Evolutionary conservation across 1,140 invertebrate species (phyloP).

Genomic region (Helicoverpa zea): DNA sequence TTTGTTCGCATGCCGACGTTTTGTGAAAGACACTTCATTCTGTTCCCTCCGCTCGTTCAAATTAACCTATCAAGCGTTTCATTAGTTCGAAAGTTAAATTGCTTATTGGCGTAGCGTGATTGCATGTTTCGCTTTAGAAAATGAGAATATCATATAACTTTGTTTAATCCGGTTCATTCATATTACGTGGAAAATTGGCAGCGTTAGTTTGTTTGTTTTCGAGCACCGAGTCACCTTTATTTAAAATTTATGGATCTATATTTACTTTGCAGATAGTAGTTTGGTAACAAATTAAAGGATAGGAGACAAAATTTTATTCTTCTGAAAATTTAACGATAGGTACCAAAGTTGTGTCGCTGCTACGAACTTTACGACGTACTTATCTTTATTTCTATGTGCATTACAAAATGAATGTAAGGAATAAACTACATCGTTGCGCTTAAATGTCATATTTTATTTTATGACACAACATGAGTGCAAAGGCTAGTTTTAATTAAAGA

Average conservation of each 20-base stretch:
- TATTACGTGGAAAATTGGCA: conserved; percentile 18
- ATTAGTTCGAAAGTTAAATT: conserved; percentile 41
- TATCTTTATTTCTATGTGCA: not conserved
- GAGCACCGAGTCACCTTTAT: conserved; percentile 8
- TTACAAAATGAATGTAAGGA: not conserved
- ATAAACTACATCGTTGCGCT: conserved; percentile 1
- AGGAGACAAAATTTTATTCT: conserved; percentile 15
- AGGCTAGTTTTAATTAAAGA: not conserved
- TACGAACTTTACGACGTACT: conserved; percentile 33
- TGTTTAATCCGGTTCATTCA: conserved; percentile 7
- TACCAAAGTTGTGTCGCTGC: conserved; percentile 18
- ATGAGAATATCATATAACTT: conserved; percentile 31
- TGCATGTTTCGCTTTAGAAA: conserved; percentile 29
- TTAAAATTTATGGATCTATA: conserved; percentile 1
- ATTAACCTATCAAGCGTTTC: conserved; percentile 35
- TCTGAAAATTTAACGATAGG: conserved; percentile 22
- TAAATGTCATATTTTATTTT: not conserved
- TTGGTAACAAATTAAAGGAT: conserved; percentile 16
- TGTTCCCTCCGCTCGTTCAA: conserved; percentile 1
- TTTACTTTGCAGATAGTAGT: conserved; percentile 22
- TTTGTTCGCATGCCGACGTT: conserved; percentile 13
- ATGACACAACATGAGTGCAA: not conserved
- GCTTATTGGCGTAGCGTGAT: conserved; percentile 31
- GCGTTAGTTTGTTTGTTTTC: not conserved
- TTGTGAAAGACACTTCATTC: conserved; percentile 1